Conservation (phyloP, 2,888 invertebrate species). For the Ophion obscuratus region DNA sequence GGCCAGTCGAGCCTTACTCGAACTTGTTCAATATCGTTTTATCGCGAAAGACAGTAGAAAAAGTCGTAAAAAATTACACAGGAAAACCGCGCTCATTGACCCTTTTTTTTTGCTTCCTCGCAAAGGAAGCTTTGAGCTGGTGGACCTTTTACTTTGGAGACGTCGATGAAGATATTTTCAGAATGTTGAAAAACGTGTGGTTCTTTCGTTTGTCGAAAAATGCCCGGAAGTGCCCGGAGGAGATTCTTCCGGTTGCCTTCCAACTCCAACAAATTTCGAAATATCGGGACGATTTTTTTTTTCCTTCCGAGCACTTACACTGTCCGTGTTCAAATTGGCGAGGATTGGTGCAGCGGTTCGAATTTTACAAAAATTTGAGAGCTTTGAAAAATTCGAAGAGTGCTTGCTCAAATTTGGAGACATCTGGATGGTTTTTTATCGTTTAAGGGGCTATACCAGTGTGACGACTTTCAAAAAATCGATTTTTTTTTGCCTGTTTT, state of each 20-base stretch:
- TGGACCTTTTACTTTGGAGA: background rate
- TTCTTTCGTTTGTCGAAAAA: background rate
- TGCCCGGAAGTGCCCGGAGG: background rate
- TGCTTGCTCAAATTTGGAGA: too few species aligned
- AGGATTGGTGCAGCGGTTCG: too few species aligned
- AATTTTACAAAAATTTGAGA: too few species aligned
- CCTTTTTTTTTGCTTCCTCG: background rate
- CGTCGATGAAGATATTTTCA: background rate
- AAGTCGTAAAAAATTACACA: constrained; percentile 14
- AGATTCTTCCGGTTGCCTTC: background rate
- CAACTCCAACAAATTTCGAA: too few species aligned
- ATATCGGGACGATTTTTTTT: too few species aligned
- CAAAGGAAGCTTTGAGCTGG: background rate
- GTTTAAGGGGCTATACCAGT: too few species aligned
- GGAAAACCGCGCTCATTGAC: background rate
- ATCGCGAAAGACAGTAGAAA: constrained; percentile 3
- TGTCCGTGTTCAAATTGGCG: too few species aligned
- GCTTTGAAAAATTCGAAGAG: too few species aligned
- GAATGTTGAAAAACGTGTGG: background rate
- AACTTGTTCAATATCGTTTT: background rate
- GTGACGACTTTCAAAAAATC: too few species aligned
- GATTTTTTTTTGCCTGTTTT: too few species aligned
- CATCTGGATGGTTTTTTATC: too few species aligned
- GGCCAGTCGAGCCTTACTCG: constrained; percentile 9
- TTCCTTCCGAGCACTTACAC: too few species aligned